A percentile compares a stretch with the other conserved stretches of the same genome.
phyloP scores from a whole-genome alignment of 2,797 vertebrate species.

The Toxotes lorentzi region DNA sequence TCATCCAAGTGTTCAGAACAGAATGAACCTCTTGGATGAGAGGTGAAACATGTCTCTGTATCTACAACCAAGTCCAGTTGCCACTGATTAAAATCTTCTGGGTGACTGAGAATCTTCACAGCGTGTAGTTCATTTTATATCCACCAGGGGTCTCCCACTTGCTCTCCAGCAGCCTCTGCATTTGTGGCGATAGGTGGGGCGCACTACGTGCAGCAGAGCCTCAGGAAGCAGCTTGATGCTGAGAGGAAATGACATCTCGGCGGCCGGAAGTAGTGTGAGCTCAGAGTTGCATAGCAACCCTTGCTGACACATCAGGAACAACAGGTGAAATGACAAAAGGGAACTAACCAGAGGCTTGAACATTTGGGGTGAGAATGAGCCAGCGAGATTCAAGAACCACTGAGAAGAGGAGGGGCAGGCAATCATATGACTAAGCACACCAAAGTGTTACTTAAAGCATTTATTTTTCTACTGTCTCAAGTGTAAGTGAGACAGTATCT shows the following conservation, averaged over 20 bases:
- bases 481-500: not conserved
- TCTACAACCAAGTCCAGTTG: no score
- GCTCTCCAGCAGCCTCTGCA: not conserved
- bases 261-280: slow-evolving; percentile 66
- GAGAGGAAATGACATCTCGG: slow-evolving; percentile 83
- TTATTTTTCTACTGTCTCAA: not conserved
- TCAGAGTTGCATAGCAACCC: slow-evolving; percentile 71
- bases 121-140: slow-evolving; percentile 45
- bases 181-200: slow-evolving; percentile 64
- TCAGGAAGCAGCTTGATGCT: slow-evolving; percentile 61
- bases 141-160: slow-evolving; percentile 79
- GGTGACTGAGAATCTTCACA: not conserved
- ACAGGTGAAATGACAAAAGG: slow-evolving; percentile 55
- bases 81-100: no score
- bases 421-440: slow-evolving; percentile 29
- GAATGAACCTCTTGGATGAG: no score
- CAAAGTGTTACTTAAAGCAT: not conserved
- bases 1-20: no score
- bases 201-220: slow-evolving; percentile 49
- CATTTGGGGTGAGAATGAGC: slow-evolving; percentile 25
- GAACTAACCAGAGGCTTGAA: not conserved
- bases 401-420: not conserved
- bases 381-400: slow-evolving; percentile 29
- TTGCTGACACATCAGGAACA: slow-evolving; percentile 62
- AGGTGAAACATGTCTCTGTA: no score